These are phyloP conservation scores for Otolemur garnettii DNA, from an alignment of 2,113 vertebrate genomes.

Conservation along the genomic window DNA sequence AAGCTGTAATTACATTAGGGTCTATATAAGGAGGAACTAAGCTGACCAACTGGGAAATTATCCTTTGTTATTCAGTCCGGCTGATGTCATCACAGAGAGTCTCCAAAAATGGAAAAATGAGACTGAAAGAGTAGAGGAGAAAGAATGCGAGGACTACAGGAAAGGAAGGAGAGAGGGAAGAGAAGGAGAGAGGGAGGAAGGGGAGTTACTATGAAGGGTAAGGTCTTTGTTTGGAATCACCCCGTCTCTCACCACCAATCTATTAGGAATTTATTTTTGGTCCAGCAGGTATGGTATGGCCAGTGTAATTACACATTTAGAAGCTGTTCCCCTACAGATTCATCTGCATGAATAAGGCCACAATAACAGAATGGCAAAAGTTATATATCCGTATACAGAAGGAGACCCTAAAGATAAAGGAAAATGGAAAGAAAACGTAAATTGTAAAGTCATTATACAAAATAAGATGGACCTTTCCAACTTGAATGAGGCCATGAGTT, in stretches of 20 bases:
- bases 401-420: neutral
- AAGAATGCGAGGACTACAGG: rapidly evolving
- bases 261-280: slow-evolving; percentile 22
- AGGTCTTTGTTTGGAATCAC: neutral
- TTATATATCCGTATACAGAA: neutral
- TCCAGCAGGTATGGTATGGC: neutral
- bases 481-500: neutral
- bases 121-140: neutral
- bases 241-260: neutral
- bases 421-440: slow-evolving; percentile 9
- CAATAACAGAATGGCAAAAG: neutral
- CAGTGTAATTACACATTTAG: neutral
- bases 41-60: neutral
- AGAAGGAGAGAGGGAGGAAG: rapidly evolving
- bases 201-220: neutral
- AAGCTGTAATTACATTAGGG: neutral
- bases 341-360: neutral
- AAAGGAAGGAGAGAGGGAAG: neutral
- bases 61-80: neutral
- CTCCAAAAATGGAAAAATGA: neutral
- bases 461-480: neutral
- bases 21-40: slow-evolving; percentile 27
- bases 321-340: neutral
- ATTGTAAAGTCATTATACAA: slow-evolving; percentile 1
- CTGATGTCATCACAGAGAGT: neutral